Conservation (phyloP, 2,113 vertebrate genomes). For the Dicrurus megarhynchus region DNA sequence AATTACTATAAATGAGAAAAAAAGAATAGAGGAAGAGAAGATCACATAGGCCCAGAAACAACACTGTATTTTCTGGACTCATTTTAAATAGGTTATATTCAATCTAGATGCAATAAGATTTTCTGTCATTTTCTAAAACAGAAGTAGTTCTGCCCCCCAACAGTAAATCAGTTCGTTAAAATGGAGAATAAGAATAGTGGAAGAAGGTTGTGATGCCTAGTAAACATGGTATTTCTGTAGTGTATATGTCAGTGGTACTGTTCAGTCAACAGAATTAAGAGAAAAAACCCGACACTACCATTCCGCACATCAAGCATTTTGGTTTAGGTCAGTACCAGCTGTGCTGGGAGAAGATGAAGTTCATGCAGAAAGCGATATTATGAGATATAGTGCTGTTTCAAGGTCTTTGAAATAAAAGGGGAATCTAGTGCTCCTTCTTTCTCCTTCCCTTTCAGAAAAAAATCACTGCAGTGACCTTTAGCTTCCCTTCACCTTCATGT, state of each 20-base stretch:
- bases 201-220: neutral
- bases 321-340: neutral
- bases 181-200: neutral
- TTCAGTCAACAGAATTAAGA: neutral
- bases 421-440: neutral
- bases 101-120: neutral
- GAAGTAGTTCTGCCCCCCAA: rapidly evolving
- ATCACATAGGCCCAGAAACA: neutral
- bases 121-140: neutral
- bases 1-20: neutral
- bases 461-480: neutral
- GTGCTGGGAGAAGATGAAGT: neutral
- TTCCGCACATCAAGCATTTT: neutral
- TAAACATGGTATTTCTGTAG: neutral
- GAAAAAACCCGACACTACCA: neutral
- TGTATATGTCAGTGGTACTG: neutral
- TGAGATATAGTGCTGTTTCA: neutral
- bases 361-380: neutral
- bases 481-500: neutral
- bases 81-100: neutral
- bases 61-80: rapidly evolving
- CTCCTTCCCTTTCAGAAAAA: neutral
- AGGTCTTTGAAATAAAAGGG: neutral
- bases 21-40: neutral
- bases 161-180: neutral